Evolutionary conservation across 2,113 vertebrate genomes (phyloP).

Genomic region (Phyllopteryx taeniolatus): DNA sequence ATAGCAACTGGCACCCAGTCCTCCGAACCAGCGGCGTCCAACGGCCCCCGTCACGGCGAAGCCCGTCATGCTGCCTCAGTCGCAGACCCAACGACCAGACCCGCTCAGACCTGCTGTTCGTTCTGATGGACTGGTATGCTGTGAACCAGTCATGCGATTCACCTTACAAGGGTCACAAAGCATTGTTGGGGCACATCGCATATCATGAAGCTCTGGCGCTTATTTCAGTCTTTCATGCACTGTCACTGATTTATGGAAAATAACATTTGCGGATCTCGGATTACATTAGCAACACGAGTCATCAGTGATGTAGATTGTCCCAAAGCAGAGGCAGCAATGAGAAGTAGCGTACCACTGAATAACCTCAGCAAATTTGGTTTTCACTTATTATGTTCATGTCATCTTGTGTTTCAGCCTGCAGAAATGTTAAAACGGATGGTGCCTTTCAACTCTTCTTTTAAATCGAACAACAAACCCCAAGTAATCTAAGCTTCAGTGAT

Average conservation of each 20-base stretch:
- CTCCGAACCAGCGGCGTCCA: conserved; percentile 84
- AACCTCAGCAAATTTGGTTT: not conserved
- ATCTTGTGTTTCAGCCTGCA: conserved; percentile 83
- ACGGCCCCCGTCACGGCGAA: conserved; percentile 86
- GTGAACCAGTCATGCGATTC: conserved; percentile 31
- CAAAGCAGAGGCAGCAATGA: too few relatives aligned
- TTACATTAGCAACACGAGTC: not conserved
- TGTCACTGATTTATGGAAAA: conserved; percentile 17
- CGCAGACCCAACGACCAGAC: conserved; percentile 70
- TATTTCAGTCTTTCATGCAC: conserved; percentile 10
- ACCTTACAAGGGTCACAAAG: not conserved
- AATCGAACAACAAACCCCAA: conserved; percentile 82
- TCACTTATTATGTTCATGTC: not conserved
- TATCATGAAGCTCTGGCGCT: not conserved
- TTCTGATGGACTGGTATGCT: conserved; percentile 85
- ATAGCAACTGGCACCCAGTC: conserved; percentile 92
- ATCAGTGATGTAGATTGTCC: too few relatives aligned
- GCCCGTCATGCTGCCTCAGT: conserved; percentile 91
- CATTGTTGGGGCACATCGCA: conserved; percentile 5
- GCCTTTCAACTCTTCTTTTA: conserved; percentile 96
- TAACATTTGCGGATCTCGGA: conserved; percentile 25
- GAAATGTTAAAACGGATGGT: conserved; percentile 99
- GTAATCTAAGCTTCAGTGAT: conserved; percentile 62
- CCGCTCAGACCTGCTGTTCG: conserved; percentile 81
- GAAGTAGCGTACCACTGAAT: too few relatives aligned